Evolutionary conservation across 30 jellyfish, hydroid and myxozoan species (phyloP).

Genomic region (Turritopsis dohrnii): DNA sequence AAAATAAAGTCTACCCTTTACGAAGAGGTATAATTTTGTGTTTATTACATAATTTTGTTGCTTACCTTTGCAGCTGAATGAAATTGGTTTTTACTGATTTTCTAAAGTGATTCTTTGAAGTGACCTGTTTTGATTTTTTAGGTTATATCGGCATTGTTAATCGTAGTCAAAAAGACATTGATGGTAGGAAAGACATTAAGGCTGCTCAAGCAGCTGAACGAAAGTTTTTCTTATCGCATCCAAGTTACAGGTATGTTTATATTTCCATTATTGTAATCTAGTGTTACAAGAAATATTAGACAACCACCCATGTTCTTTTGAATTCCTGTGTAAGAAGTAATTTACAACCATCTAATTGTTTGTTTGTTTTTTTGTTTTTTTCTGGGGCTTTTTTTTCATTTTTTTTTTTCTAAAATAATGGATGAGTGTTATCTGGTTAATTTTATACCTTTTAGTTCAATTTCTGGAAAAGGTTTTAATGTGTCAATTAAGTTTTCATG

Average conservation of each 20-base stretch:
- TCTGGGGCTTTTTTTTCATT: not conserved
- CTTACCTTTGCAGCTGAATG: not conserved
- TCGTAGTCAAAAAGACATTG: constrained; percentile 91
- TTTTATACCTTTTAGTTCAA: too few relatives aligned
- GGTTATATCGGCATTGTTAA: constrained; percentile 94
- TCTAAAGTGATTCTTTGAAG: not conserved
- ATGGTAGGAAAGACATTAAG: constrained; percentile 86
- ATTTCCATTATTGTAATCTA: not conserved
- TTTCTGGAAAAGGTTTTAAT: too few relatives aligned
- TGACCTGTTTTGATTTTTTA: not conserved
- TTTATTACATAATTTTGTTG: not conserved
- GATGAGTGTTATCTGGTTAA: too few relatives aligned
- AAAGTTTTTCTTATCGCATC: constrained; percentile 79
- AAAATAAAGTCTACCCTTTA: constrained; percentile 76
- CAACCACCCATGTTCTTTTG: not conserved
- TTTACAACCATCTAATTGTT: too few relatives aligned
- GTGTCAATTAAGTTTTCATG: too few relatives aligned
- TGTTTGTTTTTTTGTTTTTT: not conserved
- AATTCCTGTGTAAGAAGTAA: not conserved
- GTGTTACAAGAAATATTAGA: not conserved
- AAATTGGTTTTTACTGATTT: not conserved
- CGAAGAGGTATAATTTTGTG: constrained; percentile 66
- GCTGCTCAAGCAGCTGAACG: constrained; percentile 98
- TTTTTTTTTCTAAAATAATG: not conserved
- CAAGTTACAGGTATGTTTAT: constrained; percentile 71